phyloP scores from a whole-genome alignment of 2,888 invertebrate genomes.

The Hartigia nigra region DNA sequence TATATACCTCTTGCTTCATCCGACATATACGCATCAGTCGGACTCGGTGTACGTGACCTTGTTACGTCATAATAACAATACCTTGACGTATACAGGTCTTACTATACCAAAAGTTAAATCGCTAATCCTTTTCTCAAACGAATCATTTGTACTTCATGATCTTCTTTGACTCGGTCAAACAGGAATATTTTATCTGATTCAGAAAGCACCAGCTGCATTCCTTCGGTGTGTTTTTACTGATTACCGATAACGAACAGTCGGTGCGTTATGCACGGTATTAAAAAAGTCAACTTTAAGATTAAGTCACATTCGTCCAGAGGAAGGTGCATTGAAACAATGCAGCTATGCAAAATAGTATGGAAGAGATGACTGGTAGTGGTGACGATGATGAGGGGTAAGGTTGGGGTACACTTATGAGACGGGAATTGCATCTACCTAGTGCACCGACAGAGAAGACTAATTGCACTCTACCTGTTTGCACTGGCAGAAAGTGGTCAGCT shows the following conservation, averaged over 20 bases:
- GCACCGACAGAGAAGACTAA: slow-evolving; percentile 51
- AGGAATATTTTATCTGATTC: background rate
- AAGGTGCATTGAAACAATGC: background rate
- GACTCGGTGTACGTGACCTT: background rate
- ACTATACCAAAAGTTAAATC: background rate
- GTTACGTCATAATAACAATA: background rate
- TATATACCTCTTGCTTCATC: background rate
- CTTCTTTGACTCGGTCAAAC: too few species aligned
- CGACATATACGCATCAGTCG: background rate
- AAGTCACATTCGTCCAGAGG: background rate
- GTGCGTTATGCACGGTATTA: background rate
- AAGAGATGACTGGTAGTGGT: background rate
- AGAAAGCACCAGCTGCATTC: background rate
- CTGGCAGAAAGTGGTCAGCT: slow-evolving; percentile 11
- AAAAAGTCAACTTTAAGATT: background rate
- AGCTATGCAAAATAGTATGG: background rate
- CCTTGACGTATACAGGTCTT: background rate
- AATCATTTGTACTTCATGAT: background rate
- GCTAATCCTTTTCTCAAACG: background rate
- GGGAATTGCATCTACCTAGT: slow-evolving; percentile 37
- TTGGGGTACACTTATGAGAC: slow-evolving; percentile 11
- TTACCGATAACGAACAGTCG: background rate
- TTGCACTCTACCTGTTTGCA: slow-evolving; percentile 55
- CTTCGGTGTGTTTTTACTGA: background rate
- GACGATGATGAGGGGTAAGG: background rate